Percentiles rank a stretch among this genome's conserved stretches.
Conservation (phyloP, 2,113 vertebrate genomes). For the Chaenocephalus aceratus region DNA sequence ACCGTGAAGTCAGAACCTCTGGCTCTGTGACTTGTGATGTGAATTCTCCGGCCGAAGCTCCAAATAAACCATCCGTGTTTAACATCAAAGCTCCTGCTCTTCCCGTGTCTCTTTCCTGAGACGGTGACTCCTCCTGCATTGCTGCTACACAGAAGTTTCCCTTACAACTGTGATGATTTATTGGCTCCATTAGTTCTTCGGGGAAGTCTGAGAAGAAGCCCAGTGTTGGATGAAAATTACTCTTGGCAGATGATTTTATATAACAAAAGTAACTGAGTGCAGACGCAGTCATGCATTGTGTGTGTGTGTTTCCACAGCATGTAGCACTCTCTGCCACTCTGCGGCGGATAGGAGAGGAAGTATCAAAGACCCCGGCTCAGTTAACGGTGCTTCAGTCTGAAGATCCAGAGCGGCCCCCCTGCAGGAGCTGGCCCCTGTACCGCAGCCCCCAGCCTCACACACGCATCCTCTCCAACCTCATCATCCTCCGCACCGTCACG, state of each 20-base stretch:
- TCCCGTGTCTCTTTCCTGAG: too few species aligned
- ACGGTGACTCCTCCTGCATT: too few species aligned
- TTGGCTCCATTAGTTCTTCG: constrained; percentile 44
- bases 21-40: too few species aligned
- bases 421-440: constrained; percentile 77
- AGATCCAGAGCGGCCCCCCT: constrained; percentile 60
- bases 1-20: too few species aligned
- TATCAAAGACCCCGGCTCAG: constrained; percentile 84
- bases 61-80: too few species aligned
- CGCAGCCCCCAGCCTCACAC: constrained; percentile 85
- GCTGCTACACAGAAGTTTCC: too few species aligned
- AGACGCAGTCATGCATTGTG: constrained; percentile 1
- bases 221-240: constrained; percentile 34
- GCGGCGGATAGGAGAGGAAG: constrained; percentile 88
- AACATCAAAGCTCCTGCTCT: too few species aligned
- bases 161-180: constrained; percentile 35
- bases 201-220: constrained; percentile 17
- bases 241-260: constrained; percentile 40
- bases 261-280: constrained; percentile 27
- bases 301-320: constrained; percentile 73
- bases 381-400: constrained; percentile 31
- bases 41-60: too few species aligned
- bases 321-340: constrained; percentile 85
- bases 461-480: constrained; percentile 87
- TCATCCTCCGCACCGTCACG: constrained; percentile 89